Base-by-base conservation (phyloP, 2,888 invertebrate species). In the Rhagophthalmus giganteus region DNA sequence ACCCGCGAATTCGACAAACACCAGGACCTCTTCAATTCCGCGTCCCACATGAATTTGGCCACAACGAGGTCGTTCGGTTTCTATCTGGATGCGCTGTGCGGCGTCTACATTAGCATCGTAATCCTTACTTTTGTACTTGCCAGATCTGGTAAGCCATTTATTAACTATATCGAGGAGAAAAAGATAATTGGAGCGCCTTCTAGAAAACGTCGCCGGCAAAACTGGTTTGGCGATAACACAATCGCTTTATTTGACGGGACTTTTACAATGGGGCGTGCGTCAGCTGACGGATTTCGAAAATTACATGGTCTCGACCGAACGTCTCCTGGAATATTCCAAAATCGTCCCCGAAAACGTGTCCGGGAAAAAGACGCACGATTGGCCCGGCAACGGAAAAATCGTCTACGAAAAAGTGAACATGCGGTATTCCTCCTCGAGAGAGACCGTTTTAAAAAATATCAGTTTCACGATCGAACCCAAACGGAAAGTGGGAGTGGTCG, bases 251-350 rank as follows among this genome's bases (percentile, higher is more conserved):
- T 78, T 90, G 44, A 88, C 88, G 0, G 88, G 89, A 5, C 74
- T 78, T 70, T 61, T 82, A 59, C 82, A 82, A 67, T 83, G 82
- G 82, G 81, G 79, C 2, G 79, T 83, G 57, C 79, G 94, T 2
- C 94, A 95, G 73, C 92, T 92, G 63, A 92, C 94, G 0, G 95
- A 95, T 73, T 71, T 73, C 9, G 75, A 75, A 70, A 93, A 90
- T 66, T 86, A 85, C 61, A 90, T 92, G 90, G 91, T 90, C 1
- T 86, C 89, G 7, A 94, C 96, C 0, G 96, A 97, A 74, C 82
- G 94, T 71, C 80, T 88, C 0, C 28, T 70, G 15, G 74, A 74
- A 57, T 73, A 74, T 34, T 66, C 78, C 1, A 71, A 77, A 9
- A 66, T 84, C 8, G 74, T 77, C 51, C 61, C 66, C 2, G 76